Evolutionary conservation across 2,888 invertebrate genomes (phyloP), one percentile per base, ranked within the genome.

Genomic region (Brachyptera putata): DNA sequence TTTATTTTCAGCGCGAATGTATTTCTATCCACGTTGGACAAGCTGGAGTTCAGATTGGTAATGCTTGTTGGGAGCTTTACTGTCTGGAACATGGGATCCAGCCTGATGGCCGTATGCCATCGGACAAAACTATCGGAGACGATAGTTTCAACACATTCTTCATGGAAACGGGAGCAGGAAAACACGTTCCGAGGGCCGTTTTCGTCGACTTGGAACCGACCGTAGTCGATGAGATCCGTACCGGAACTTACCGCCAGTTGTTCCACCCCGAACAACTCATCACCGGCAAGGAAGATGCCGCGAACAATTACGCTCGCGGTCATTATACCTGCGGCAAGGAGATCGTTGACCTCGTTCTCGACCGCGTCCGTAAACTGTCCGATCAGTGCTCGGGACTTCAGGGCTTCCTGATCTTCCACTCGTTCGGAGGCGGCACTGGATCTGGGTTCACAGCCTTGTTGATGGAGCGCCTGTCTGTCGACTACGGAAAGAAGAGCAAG

Each of bases 181-280:
- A 96, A 73, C 95, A 97, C 74, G 95, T 96, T 11, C 95, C 95
- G 53, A 82, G 95, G 69, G 93, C 90, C 43, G 92, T 95, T 60
- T 96, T 95, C 72, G 94, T 96, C 11, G 96, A 97, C 76, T 80
- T 97, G 74, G 96, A 96, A 77, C 96, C 96, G 63, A 95, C 95
- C 67, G 96, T 96, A 70, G 94, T 96, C 65, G 86, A 87, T 68
- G 85, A 86, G 70, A 81, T 87, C 26, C 80, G 86, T 57, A 80
- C 80, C 48, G 87, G 89, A 5, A 81, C 82, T 57, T 91, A 89
- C 71, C 82, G 85, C 2, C 84, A 86, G 68, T 77, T 91, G 25
- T 91, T 87, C 76, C 89, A 95, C 72, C 92, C 92, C 0, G 91
- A 92, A 69, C 91, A 92, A 73, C 76, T 94, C 66, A 89, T 93